phyloP scores from a whole-genome alignment of 2,113 vertebrate species.

The Plecotus auritus region DNA sequence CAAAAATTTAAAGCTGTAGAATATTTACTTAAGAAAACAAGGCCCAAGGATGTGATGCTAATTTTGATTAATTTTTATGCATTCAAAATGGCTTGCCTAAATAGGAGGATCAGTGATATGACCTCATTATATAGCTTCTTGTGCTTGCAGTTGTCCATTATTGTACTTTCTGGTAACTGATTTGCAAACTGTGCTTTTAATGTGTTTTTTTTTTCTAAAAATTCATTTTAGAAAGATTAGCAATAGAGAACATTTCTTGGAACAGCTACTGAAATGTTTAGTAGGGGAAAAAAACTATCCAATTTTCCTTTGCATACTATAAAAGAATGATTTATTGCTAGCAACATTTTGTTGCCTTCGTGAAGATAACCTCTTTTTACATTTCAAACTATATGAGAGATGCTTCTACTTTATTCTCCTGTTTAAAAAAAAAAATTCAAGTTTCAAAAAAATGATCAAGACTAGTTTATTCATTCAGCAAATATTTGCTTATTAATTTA shows the following conservation, averaged over 20 bases:
- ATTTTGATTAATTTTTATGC: constrained; percentile 73
- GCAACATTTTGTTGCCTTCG: neutral
- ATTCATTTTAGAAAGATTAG: constrained; percentile 60
- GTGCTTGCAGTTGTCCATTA: neutral
- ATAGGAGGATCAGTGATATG: constrained; percentile 18
- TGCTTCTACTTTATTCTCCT: neutral
- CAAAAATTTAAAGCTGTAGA: constrained; percentile 67
- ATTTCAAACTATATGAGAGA: neutral
- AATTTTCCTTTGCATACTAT: constrained; percentile 41
- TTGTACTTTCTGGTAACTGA: constrained; percentile 60
- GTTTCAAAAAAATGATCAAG: neutral
- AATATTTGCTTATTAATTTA: neutral
- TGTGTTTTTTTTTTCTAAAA: constrained; percentile 70
- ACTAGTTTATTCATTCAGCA: neutral
- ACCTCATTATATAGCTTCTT: neutral
- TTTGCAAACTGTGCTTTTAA: constrained; percentile 53
- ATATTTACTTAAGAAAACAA: constrained; percentile 73
- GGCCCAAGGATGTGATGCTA: constrained; percentile 52
- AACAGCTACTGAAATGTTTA: constrained; percentile 44
- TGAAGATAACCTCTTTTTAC: constrained; percentile 10
- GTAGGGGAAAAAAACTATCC: neutral
- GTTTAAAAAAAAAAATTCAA: neutral
- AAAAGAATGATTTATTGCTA: constrained; percentile 55
- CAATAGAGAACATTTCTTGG: constrained; percentile 57
- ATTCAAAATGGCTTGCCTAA: constrained; percentile 40